Evolutionary conservation across 2,113 vertebrate species (phyloP), one percentile per base, ranked within the genome.

Genomic region (Thunnus thynnus): DNA sequence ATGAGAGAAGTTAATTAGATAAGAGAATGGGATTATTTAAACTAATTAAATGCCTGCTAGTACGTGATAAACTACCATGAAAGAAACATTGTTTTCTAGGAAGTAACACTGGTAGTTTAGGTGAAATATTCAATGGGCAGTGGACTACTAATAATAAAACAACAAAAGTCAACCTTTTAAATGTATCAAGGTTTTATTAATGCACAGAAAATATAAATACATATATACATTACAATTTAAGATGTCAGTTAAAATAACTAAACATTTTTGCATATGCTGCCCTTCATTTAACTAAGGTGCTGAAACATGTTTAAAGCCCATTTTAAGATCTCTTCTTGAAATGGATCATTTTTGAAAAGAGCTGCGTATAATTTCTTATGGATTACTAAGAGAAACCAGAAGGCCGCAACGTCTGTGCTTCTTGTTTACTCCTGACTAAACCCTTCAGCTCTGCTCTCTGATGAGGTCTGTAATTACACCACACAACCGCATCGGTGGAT

Each of bases 141-240:
- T 25, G 16, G 25, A 14, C 47, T 30, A 3, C 44, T 4, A 3
- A 1, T 14, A 52, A 52, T 27, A 22, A 47, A 64, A 58, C 5
- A 27, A 32, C 6, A 58, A 57, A 56, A 30, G 0, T 3, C 13
- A 27, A 27, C 13, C 3, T 32, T 81, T 56, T 27, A 1, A 48
- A n/a, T 41, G n/a, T 64, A 70, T 64, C 48, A 83, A 62, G 27
- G 2, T 68, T 92, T 86, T 91, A 92, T 86, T 89, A 70, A 88
- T 14, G 72, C 69, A 73, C 3, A 72, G 30, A 82, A 81, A 76
- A 78, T 78, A 86, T 71, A 89, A 85, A 85, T 78, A 87, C 52
- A 4, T 80, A 61, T 82, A 22, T 41, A 87, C 72, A 75, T 68
- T 74, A 61, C 32, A 55, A 36, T 47, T 55, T 77, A 41, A 41